A percentile compares a stretch with the other conserved stretches of the same genome.
Evolutionary conservation across 2,888 invertebrate species (phyloP).

Genomic region (Meandrusa payeni): DNA sequence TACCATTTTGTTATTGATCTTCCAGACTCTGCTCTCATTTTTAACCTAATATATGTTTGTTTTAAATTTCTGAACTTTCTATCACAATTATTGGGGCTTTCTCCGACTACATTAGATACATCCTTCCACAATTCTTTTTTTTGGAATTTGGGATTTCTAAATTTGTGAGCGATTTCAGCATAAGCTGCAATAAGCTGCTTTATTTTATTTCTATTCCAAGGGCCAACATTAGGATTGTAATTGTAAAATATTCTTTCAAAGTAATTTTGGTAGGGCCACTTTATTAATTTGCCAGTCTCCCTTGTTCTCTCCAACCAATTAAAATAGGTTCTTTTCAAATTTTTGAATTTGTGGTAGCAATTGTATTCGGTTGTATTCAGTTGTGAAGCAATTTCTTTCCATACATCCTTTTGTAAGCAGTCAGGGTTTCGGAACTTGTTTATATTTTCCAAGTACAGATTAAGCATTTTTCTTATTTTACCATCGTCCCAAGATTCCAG

Average conservation of each 20-base stretch:
- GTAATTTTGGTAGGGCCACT: slow-evolving; percentile 66
- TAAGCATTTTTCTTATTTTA: slow-evolving; percentile 56
- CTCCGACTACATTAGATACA: slow-evolving; percentile 53
- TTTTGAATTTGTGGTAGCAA: slow-evolving; percentile 71
- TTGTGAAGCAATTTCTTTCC: slow-evolving; percentile 62
- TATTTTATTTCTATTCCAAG: slow-evolving; percentile 61
- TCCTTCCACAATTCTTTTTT: slow-evolving; percentile 71
- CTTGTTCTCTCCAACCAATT: slow-evolving; percentile 56
- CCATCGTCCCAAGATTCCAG: slow-evolving; percentile 65
- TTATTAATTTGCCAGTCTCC: slow-evolving; percentile 54
- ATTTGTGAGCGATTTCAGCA: slow-evolving; percentile 58
- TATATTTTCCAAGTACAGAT: slow-evolving; percentile 62
- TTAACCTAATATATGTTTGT: slow-evolving; percentile 63
- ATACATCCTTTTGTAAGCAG: slow-evolving; percentile 63
- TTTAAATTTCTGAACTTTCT: slow-evolving; percentile 71
- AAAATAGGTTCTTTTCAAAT: slow-evolving; percentile 64
- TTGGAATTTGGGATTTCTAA: slow-evolving; percentile 57
- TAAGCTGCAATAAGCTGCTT: slow-evolving; percentile 56
- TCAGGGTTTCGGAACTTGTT: slow-evolving; percentile 51
- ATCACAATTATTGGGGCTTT: slow-evolving; percentile 54
- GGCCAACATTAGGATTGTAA: slow-evolving; percentile 49
- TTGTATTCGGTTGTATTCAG: slow-evolving; percentile 63
- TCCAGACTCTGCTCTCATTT: slow-evolving; percentile 48
- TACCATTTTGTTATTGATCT: slow-evolving; percentile 59
- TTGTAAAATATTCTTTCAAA: slow-evolving; percentile 69